These are phyloP conservation scores for Drosophila sucinea DNA, from an alignment of 1,140 invertebrate species.

Conservation along the genomic window DNA sequence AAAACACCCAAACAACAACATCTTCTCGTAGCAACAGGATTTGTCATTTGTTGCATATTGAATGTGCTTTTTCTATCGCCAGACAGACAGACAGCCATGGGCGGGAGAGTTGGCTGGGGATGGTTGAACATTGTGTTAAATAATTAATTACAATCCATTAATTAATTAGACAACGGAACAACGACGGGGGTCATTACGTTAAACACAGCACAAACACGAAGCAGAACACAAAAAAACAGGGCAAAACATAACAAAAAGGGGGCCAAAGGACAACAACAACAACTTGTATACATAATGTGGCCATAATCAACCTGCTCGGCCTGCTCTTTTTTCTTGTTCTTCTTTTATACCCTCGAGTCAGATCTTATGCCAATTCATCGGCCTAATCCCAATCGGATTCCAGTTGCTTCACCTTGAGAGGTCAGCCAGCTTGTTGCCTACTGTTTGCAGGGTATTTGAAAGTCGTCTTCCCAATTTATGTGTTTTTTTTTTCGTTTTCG, in stretches of 20 bases:
- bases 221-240: constrained; percentile 24
- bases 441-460: no score
- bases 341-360: background rate
- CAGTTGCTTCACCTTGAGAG: no score
- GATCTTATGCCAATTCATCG: no score
- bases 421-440: no score
- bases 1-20: no score
- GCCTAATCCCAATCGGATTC: no score
- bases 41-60: constrained; percentile 58
- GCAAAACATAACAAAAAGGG: constrained; percentile 29
- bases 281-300: constrained; percentile 74
- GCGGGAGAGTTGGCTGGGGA: constrained; percentile 2
- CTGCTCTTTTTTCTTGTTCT: constrained; percentile 3
- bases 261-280: constrained; percentile 45
- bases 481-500: no score
- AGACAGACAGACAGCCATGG: constrained; percentile 1
- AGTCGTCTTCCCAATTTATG: no score
- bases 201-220: constrained; percentile 55
- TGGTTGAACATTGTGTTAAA: constrained; percentile 69
- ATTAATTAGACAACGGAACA: constrained; percentile 68
- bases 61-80: constrained; percentile 41
- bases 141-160: constrained; percentile 82
- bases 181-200: constrained; percentile 69
- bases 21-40: constrained; percentile 34
- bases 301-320: constrained; percentile 66